These are phyloP conservation scores for Temnothorax ravouxi DNA, from an alignment of 2,888 invertebrate species.

Conservation along the genomic window DNA sequence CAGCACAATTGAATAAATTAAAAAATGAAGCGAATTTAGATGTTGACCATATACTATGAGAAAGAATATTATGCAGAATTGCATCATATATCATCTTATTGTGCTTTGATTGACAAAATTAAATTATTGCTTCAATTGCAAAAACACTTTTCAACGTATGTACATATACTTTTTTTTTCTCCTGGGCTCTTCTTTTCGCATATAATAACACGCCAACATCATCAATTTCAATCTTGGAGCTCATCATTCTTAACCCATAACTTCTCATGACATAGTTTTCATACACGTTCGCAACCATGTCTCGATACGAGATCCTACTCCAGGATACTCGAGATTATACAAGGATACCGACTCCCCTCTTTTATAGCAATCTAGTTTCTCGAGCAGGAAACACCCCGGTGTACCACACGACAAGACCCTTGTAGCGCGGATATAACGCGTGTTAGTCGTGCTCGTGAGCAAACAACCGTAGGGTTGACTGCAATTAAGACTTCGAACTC, in stretches of 20 bases:
- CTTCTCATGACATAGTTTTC: conserved; percentile 55
- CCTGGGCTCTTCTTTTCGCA: conserved; percentile 28
- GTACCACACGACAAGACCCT: conserved; percentile 8
- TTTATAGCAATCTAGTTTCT: conserved; percentile 19
- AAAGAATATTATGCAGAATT: background rate
- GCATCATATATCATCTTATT: conserved; percentile 32
- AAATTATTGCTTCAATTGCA: conserved; percentile 27
- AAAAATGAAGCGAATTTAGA: no score
- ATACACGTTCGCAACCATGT: conserved; percentile 24
- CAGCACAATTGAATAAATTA: no score
- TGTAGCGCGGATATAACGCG: conserved; percentile 47
- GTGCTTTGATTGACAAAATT: conserved; percentile 42
- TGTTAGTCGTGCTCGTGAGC: conserved; percentile 36
- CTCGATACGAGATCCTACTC: conserved; percentile 28
- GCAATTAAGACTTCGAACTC: conserved; percentile 68
- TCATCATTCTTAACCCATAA: conserved; percentile 61
- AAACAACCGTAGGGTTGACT: conserved; percentile 47
- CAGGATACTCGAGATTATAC: conserved; percentile 31
- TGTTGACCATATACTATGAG: no score
- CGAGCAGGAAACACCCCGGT: conserved; percentile 11
- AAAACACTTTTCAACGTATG: conserved; percentile 41
- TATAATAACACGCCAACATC: conserved; percentile 58
- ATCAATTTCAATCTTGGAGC: conserved; percentile 71
- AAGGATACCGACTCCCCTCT: background rate
- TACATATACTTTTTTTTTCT: conserved; percentile 30